A percentile compares a stretch with the other conserved stretches of the same genome.
phyloP scores from a whole-genome alignment of 2,797 vertebrate genomes.

The Zenarchopterus dispar region DNA sequence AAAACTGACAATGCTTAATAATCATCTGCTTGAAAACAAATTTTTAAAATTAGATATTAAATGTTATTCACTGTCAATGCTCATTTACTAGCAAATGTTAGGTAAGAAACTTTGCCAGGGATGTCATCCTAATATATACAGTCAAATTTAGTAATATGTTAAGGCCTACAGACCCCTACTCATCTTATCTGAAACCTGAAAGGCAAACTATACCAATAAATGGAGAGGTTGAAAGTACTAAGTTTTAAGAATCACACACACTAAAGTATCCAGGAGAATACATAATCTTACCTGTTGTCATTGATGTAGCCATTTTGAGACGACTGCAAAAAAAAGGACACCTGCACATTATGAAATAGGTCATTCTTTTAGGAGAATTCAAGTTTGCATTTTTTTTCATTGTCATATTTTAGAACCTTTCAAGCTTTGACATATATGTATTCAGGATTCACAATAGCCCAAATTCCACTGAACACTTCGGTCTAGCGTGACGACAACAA shows the following conservation, averaged over 20 bases:
- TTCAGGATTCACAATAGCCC: too few species aligned
- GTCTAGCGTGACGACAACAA: too few species aligned
- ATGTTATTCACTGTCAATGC: background rate
- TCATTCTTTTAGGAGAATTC: slow-evolving; percentile 42
- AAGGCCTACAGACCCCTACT: background rate
- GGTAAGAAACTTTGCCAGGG: background rate
- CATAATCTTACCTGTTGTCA: slow-evolving; percentile 92
- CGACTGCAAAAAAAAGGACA: slow-evolving; percentile 85
- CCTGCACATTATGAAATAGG: slow-evolving; percentile 82
- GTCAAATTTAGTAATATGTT: background rate
- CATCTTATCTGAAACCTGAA: slow-evolving; percentile 11
- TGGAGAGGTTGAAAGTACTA: background rate
- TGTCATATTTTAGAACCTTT: background rate
- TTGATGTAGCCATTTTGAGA: slow-evolving; percentile 97
- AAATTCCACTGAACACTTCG: too few species aligned
- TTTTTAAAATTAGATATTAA: too few species aligned
- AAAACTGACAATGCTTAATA: background rate
- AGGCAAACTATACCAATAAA: slow-evolving; percentile 9
- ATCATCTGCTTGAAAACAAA: too few species aligned
- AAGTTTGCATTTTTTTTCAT: background rate
- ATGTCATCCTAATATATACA: background rate
- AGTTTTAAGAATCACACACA: slow-evolving; percentile 18
- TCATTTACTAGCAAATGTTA: background rate
- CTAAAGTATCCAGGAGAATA: slow-evolving; percentile 26
- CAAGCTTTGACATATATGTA: too few species aligned